A percentile compares a stretch with the other conserved stretches of the same genome.
phyloP scores from a whole-genome alignment of 2,113 vertebrate genomes.

The Chionomys nivalis region DNA sequence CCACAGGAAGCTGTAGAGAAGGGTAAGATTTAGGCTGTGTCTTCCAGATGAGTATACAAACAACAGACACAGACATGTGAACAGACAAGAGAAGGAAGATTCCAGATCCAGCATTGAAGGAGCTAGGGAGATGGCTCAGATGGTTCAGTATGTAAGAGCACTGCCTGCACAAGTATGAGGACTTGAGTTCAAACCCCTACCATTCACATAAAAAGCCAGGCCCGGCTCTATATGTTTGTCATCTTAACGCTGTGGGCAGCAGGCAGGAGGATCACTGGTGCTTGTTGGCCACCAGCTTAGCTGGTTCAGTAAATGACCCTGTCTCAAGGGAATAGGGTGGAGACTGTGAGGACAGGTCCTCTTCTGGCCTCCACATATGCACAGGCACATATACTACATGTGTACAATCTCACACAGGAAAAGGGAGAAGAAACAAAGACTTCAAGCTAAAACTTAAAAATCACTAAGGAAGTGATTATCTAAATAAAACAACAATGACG shows the following conservation, averaged over 20 bases:
- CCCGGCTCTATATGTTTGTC: neutral
- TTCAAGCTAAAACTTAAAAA: neutral
- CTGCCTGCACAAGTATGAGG: neutral
- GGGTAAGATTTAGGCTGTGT: neutral
- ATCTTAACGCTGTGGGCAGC: neutral
- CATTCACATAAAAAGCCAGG: neutral
- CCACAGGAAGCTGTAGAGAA: neutral
- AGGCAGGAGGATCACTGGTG: neutral
- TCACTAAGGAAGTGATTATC: neutral
- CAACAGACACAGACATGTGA: neutral
- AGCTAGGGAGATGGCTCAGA: neutral
- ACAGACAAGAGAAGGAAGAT: neutral
- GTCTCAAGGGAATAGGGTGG: no score
- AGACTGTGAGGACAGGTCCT: neutral
- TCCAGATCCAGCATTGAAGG: neutral
- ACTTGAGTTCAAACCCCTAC: neutral
- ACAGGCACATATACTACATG: neutral
- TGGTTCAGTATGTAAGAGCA: neutral
- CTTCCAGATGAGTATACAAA: neutral
- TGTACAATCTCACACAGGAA: neutral
- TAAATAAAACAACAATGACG: neutral
- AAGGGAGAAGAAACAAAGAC: neutral
- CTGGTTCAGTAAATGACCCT: neutral
- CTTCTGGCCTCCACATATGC: neutral
- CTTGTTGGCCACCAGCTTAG: neutral